These are phyloP conservation scores for Prolemur simus DNA, from an alignment of 2,113 vertebrate genomes.

Conservation along the genomic window DNA sequence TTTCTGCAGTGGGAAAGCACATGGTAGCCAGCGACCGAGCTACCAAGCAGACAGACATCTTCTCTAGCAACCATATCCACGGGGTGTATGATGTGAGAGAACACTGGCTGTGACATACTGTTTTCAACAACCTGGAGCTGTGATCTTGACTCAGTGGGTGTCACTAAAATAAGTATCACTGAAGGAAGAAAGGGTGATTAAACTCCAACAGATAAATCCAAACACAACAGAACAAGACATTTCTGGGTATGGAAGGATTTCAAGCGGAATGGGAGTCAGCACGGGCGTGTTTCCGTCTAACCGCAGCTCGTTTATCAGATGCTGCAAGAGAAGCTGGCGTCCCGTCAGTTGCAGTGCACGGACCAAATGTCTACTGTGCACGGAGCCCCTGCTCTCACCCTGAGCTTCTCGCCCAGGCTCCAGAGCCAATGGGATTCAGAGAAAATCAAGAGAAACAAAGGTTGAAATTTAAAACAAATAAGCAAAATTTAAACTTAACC, in stretches of 20 bases:
- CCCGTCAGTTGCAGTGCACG: neutral
- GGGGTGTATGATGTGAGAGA: neutral
- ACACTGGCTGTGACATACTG: neutral
- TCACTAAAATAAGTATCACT: neutral
- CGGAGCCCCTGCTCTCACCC: neutral
- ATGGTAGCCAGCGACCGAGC: neutral
- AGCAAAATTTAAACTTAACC: conserved; percentile 16
- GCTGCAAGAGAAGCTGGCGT: neutral
- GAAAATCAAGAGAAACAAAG: neutral
- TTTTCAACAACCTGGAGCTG: neutral
- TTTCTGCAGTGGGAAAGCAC: neutral
- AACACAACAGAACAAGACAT: neutral
- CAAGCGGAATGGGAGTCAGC: neutral
- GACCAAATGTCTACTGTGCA: neutral
- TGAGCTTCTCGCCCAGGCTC: neutral
- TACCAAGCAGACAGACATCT: neutral
- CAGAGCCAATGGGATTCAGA: neutral
- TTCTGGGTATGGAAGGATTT: neutral
- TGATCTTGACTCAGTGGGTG: neutral
- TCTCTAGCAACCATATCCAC: neutral
- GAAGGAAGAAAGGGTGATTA: neutral
- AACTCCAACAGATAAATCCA: conserved; percentile 19
- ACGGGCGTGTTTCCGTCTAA: neutral
- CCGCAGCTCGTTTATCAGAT: neutral
- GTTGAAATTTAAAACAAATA: neutral